These are phyloP conservation scores for Zosterops hypoxanthus DNA, from an alignment of 2,113 vertebrate genomes.

Conservation along the genomic window DNA sequence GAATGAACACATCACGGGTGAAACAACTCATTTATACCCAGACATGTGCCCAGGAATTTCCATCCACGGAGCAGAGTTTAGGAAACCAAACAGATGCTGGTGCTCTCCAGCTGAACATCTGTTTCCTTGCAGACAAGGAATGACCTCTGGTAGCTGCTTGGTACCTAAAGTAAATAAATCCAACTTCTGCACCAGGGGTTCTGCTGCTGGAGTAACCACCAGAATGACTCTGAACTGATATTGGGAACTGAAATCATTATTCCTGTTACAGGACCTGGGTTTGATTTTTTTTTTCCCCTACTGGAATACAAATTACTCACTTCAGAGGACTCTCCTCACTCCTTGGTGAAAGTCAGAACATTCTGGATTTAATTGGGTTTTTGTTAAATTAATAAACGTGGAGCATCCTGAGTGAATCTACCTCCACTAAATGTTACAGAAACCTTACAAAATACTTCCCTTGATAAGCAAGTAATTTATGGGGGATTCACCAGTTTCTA, in stretches of 20 bases:
- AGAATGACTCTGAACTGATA: background rate
- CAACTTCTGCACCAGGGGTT: background rate
- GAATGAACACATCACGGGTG: background rate
- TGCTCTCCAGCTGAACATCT: background rate
- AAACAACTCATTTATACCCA: background rate
- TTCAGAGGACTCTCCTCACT: background rate
- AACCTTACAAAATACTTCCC: background rate
- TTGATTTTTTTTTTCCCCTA: background rate
- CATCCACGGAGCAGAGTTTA: background rate
- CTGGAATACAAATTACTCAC: background rate
- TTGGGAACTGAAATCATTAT: background rate
- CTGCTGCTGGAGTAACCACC: background rate
- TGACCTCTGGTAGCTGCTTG: background rate
- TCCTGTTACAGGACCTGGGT: background rate
- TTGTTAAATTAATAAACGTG: accelerated
- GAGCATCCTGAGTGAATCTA: background rate
- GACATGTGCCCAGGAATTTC: background rate
- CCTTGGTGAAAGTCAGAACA: background rate
- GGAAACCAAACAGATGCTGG: background rate
- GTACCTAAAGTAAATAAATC: background rate
- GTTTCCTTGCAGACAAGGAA: background rate
- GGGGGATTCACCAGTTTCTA: background rate
- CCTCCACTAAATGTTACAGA: background rate
- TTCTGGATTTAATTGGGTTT: background rate
- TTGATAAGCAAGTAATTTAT: background rate